Base-by-base conservation (phyloP, 2,797 vertebrate genomes). In the Molossus molossus region DNA sequence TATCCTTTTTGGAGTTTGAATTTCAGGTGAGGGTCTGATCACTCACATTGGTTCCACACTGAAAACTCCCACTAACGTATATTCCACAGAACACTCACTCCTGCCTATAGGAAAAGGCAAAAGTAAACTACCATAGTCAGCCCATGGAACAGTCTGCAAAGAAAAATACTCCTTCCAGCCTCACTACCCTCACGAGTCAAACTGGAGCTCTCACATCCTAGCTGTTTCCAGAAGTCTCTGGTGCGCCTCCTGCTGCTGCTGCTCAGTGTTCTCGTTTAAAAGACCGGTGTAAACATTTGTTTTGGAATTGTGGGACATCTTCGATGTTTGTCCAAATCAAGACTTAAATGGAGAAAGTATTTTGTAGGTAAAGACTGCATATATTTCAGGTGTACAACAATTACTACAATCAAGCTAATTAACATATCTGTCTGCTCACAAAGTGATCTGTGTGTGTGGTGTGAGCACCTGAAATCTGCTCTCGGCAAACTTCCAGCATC, bases 221-320 rank as follows among this genome's bases (percentile, higher is more conserved):
- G 23, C 60, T 25, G 10, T 45, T 45, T 50, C 53, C 55, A 33
- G n/a, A 17, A 17, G 21, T 15, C 27, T 72, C 37, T 21, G 23
- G 17, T 11, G 15, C 27, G 23, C 14, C 67, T 55, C 55, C 3
- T 62, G 55, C 9, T 69, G 45, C 64, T 29, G 14, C 23, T 27
- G 25, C 40, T 29, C 48, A 53, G 50, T 53, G 79, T 45, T 92
- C 37, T 88, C 17, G 37, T 94, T 87, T 91, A 29, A 85, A 65
- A n/a, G 72, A 21, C 45, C 23, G 13, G 9, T 25, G 33, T 72
- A 53, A 77, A 92, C 37, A 29, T 33, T 55, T 64, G 58, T 9
- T 69, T 50, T 75, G 64, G 21, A 87, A 83, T 15, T 50, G 17
- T 57, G 29, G 7, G 7, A 4, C n/a, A 23, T 64, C 55, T 67